phyloP scores from a whole-genome alignment of 2,888 invertebrate genomes.

The Hemaris fuciformis region DNA sequence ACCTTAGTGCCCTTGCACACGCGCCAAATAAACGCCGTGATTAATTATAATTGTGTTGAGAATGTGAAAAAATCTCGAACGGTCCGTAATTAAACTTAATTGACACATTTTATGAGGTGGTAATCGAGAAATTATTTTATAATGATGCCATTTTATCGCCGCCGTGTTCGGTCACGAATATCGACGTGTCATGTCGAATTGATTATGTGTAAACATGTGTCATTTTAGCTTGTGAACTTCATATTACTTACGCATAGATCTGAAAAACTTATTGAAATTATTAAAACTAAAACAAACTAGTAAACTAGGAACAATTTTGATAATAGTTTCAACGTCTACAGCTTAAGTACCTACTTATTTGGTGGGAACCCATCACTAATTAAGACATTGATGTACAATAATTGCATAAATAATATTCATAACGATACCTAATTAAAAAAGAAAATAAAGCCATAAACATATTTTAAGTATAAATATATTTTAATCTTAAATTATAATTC shows the following conservation, averaged over 20 bases:
- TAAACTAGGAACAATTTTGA: too few species aligned
- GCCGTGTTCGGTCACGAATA: neutral
- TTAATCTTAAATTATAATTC: neutral
- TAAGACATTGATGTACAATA: too few species aligned
- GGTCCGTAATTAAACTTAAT: neutral
- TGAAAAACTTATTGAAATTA: too few species aligned
- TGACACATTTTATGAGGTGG: slow-evolving; percentile 10
- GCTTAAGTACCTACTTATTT: too few species aligned
- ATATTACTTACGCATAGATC: too few species aligned
- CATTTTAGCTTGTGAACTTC: neutral
- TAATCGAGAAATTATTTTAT: slow-evolving; percentile 8
- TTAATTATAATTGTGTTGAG: slow-evolving; percentile 12
- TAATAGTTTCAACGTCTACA: too few species aligned
- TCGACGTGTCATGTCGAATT: neutral
- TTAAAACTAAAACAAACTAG: too few species aligned
- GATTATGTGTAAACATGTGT: neutral
- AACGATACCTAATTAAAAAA: too few species aligned
- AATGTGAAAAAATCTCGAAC: neutral
- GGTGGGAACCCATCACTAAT: too few species aligned
- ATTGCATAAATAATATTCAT: too few species aligned
- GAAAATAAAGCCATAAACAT: too few species aligned
- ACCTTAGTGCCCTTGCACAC: slow-evolving; percentile 46
- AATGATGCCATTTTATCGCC: slow-evolving; percentile 1
- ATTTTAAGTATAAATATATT: too few species aligned
- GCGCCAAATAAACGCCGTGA: slow-evolving; percentile 22